These are phyloP conservation scores for Drosophila kepulauana DNA, from an alignment of 1,140 invertebrate species.

Conservation along the genomic window DNA sequence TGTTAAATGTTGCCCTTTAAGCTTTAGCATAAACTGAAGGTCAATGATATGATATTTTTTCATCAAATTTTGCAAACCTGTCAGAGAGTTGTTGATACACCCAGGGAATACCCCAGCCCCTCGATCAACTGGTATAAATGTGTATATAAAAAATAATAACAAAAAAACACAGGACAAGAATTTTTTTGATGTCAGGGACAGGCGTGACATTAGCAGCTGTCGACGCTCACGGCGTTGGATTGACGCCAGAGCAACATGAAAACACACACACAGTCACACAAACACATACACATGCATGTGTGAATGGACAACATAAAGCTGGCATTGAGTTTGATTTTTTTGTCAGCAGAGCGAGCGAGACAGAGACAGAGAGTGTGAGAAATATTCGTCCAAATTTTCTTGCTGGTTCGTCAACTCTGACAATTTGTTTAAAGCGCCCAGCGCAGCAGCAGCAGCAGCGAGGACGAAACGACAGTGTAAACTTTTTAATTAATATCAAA, in stretches of 20 bases:
- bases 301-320: conserved; percentile 68
- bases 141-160: not conserved
- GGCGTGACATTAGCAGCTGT: conserved; percentile 79
- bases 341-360: conserved; percentile 2
- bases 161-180: conserved; percentile 16
- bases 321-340: conserved; percentile 65
- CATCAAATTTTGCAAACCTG: conserved; percentile 30
- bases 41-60: conserved; percentile 50
- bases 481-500: conserved; percentile 84
- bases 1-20: conserved; percentile 1
- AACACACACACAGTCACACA: conserved; percentile 16
- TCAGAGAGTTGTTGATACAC: conserved; percentile 38
- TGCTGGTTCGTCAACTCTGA: conserved; percentile 57
- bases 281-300: conserved; percentile 17
- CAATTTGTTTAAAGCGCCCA: conserved; percentile 71
- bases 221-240: conserved; percentile 41
- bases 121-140: not conserved
- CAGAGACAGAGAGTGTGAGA: not conserved
- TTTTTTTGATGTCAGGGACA: conserved; percentile 58
- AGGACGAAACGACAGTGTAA: conserved; percentile 45
- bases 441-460: conserved; percentile 18
- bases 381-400: conserved; percentile 9
- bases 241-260: conserved; percentile 57
- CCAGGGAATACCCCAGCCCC: not conserved
- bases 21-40: conserved; percentile 28